Base-by-base conservation (phyloP, 2,113 vertebrate species). In the Caloenas nicobarica region DNA sequence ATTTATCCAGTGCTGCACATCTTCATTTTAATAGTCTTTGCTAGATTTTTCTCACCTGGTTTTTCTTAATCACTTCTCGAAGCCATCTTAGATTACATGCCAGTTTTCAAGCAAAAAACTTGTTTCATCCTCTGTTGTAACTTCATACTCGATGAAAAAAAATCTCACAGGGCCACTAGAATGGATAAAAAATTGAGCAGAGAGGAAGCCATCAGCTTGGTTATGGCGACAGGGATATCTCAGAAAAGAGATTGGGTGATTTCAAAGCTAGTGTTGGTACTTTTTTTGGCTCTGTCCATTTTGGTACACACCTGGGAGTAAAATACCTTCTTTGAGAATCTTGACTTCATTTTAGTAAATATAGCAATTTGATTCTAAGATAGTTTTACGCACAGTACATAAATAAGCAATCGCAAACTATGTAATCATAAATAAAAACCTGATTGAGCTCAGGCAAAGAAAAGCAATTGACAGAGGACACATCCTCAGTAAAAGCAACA, bases 391-490 rank as follows among this genome's bases (percentile, higher is more conserved):
- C 70, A 54, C 44, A 79, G 42, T 21, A 93, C 54, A 95, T 82
- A 95, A 94, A 79, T 86, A 92, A 94, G 19, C 24, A 73, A 81
- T 78, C 57, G 79, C 42, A 86, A 89, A 77, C 29, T 53, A 51
- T 84, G 62, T 42, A 57, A 88, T 90, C 76, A 50, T 79, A 94
- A 97, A 91, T 90, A 91, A 94, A 94, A 94, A 31, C 25, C 2
- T 91, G 65, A 70, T 19, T 95, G 85, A 97, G 86, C 28, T 81
- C n/a, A 51, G 70, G 77, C 68, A 92, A 40, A 68, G 88, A 76
- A 95, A 94, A 87, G 10, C 24, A 88, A 95, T 97, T 91, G 79
- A 91, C 91, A 93, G 92, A 81, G 87, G 66, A 93, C 87, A 93
- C 89, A 86, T 90, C 42, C 87, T 62, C 77, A 79, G 40, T 82